A percentile compares a stretch with the other conserved stretches of the same genome.
Conservation (phyloP, 1,140 invertebrate species). For the Sarcophaga peregrina region DNA sequence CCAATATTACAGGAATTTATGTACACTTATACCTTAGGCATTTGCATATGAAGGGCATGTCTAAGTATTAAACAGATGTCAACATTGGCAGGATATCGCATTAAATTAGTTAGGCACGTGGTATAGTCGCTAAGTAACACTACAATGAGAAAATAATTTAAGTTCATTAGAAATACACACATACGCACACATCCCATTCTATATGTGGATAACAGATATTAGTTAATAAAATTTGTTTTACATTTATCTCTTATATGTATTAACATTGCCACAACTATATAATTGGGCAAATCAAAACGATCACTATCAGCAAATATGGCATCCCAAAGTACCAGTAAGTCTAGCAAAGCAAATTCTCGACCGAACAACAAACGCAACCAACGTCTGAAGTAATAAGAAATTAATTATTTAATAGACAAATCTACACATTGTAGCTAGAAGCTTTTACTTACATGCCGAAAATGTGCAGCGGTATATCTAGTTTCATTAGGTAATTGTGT, state of each 20-base stretch:
- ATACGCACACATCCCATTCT: too few relatives aligned
- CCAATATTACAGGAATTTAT: neutral
- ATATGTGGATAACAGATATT: neutral
- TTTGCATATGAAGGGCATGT: slow-evolving; percentile 73
- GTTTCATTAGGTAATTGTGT: slow-evolving; percentile 73
- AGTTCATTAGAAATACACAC: too few relatives aligned
- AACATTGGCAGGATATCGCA: slow-evolving; percentile 74
- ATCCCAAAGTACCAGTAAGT: slow-evolving; percentile 82
- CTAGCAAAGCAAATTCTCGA: slow-evolving; percentile 80
- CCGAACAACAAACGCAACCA: slow-evolving; percentile 85
- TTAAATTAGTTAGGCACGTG: slow-evolving; percentile 73
- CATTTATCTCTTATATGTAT: slow-evolving; percentile 76
- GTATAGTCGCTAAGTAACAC: slow-evolving; percentile 75
- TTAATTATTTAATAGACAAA: slow-evolving; percentile 29
- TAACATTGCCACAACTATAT: slow-evolving; percentile 81
- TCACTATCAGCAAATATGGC: slow-evolving; percentile 82
- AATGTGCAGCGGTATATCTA: slow-evolving; percentile 81
- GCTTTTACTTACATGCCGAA: slow-evolving; percentile 80
- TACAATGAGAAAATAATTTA: slow-evolving; percentile 53
- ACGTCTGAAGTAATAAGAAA: slow-evolving; percentile 70
- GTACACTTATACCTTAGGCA: slow-evolving; percentile 65
- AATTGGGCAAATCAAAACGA: slow-evolving; percentile 78
- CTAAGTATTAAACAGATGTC: slow-evolving; percentile 75
- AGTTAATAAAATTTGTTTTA: slow-evolving; percentile 66
- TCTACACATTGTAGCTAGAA: slow-evolving; percentile 16